Conservation (phyloP, 2,797 vertebrate genomes). For the Brachyalestes nurse region DNA sequence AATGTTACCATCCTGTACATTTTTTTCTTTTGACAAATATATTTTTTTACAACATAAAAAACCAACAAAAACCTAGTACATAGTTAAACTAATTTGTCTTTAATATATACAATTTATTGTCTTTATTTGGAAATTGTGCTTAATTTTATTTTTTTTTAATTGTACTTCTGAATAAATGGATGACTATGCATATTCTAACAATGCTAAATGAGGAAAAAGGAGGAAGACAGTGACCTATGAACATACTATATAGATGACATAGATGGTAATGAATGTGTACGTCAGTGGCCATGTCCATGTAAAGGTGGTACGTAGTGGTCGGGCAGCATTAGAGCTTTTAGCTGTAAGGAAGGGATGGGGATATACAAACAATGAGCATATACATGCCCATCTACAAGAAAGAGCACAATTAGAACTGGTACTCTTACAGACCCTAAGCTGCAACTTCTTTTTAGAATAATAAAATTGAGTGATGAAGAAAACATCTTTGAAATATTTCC, state of each 20-base stretch:
- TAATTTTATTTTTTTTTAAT: conserved; percentile 81
- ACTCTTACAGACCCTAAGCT: conserved; percentile 92
- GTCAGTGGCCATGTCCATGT: conserved; percentile 99
- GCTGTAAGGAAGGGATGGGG: conserved; percentile 99
- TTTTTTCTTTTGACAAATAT: conserved; percentile 67
- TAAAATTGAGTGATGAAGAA: conserved; percentile 75
- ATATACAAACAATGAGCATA: conserved; percentile 99
- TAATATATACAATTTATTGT: conserved; percentile 82
- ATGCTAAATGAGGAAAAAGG: conserved; percentile 85
- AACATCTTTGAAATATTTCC: conserved; percentile 71
- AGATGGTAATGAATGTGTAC: conserved; percentile 95
- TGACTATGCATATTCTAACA: conserved; percentile 90
- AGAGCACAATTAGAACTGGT: conserved; percentile 88
- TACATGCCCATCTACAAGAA: conserved; percentile 93
- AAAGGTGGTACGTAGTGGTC: conserved; percentile 99
- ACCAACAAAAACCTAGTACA: conserved; percentile 97
- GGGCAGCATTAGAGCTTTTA: conserved; percentile 99
- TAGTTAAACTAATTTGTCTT: conserved; percentile 84
- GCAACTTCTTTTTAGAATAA: conserved; percentile 89
- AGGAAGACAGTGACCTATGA: conserved; percentile 90
- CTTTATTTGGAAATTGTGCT: conserved; percentile 93
- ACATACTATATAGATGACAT: conserved; percentile 92
- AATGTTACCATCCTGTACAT: conserved; percentile 89
- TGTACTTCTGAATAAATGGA: conserved; percentile 88
- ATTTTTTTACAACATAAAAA: conserved; percentile 86